Evolutionary conservation across 2,113 vertebrate species (phyloP).

Genomic region (Emydura subglobosa): DNA sequence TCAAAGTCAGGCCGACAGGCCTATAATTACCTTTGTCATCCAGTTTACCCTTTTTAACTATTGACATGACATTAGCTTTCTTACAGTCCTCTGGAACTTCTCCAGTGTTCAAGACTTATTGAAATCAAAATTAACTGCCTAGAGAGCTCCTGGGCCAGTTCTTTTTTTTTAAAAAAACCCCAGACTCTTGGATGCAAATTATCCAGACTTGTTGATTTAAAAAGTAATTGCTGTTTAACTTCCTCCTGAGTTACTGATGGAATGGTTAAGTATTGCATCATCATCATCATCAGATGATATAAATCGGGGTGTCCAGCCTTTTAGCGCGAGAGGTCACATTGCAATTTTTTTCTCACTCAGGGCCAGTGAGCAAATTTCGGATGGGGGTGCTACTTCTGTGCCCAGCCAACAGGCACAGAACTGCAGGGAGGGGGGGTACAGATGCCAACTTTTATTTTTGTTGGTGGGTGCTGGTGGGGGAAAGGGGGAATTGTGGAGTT

Average conservation of each 20-base stretch:
- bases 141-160: not conserved
- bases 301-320: not conserved
- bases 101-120: not conserved
- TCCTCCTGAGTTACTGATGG: not conserved
- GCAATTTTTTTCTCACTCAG: too few species aligned
- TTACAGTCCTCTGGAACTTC: not conserved
- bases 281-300: not conserved
- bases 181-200: not conserved
- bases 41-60: not conserved
- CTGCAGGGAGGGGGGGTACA: too few species aligned
- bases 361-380: too few species aligned
- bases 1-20: not conserved
- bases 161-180: too few species aligned
- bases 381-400: too few species aligned
- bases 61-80: not conserved
- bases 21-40: not conserved
- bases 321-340: too few species aligned
- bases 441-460: too few species aligned
- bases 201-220: not conserved
- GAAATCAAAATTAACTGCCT: not conserved
- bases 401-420: too few species aligned
- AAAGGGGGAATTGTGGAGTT: too few species aligned
- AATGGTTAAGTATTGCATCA: too few species aligned
- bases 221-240: not conserved
- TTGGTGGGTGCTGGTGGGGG: too few species aligned